Conservation (phyloP, 2,113 vertebrate genomes). For the pig (Sus scrofa) region T2T-Sscrofa CM000822.6:23055501-23056000, state of each 20-base stretch:
- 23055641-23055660: conserved; percentile 21
- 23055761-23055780: not conserved
- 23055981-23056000: conserved; percentile 22
- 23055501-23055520: not conserved
- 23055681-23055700: not conserved
- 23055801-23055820: conserved; percentile 12
- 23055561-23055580: conserved; percentile 32
- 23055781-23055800: not conserved
- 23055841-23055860: conserved; percentile 54
- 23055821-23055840: not conserved
- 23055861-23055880: conserved; percentile 35
- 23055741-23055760: conserved; percentile 9
- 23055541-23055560: not conserved
- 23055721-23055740: not conserved
- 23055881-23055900: not conserved
- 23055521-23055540: conserved; percentile 11
- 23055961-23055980: conserved; percentile 29
- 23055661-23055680: not conserved
- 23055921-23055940: conserved; percentile 37
- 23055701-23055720: conserved; percentile 6
- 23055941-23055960: conserved; percentile 63
- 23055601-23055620: not conserved
- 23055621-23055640: not conserved
- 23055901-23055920: conserved; percentile 46
- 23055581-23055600: conserved; percentile 23